These are phyloP conservation scores for Drosophila quasianomalipes DNA, from an alignment of 2,888 invertebrate genomes.

Conservation along the genomic window DNA sequence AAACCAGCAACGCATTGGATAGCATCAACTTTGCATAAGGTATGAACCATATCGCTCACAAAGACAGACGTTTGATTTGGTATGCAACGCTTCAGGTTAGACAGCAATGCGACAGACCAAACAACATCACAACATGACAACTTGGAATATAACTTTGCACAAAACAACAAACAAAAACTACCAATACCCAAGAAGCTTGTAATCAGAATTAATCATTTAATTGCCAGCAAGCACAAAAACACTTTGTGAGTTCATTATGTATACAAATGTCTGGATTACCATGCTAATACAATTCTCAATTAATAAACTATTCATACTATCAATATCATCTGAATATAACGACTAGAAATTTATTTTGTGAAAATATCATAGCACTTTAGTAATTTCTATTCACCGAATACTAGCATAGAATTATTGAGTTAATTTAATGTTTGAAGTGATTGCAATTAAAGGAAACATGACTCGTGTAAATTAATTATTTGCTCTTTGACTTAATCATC, in stretches of 20 bases:
- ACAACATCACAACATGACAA: background rate
- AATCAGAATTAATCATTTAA: constrained; percentile 3
- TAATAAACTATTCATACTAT: background rate
- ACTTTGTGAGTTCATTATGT: background rate
- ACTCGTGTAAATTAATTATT: background rate
- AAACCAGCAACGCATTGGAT: constrained; percentile 4
- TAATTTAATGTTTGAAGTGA: background rate
- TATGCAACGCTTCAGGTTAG: constrained; percentile 15
- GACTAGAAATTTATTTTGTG: background rate
- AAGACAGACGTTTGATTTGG: constrained; percentile 24
- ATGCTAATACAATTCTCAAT: background rate
- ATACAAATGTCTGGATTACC: background rate
- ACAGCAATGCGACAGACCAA: background rate
- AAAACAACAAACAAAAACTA: background rate
- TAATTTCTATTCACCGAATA: background rate
- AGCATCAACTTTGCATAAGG: constrained; percentile 16
- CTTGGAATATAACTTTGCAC: background rate
- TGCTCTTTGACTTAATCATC: background rate
- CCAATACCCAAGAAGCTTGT: background rate
- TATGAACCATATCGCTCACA: constrained; percentile 10
- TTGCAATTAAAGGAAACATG: background rate
- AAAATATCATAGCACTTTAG: background rate
- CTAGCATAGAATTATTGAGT: too few relatives aligned
- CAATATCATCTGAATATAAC: background rate
- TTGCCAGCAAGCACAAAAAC: constrained; percentile 1